Evolutionary conservation across 2,888 invertebrate genomes (phyloP), one percentile per base, ranked within the genome.

Genomic region (Fragum whitleyi): DNA sequence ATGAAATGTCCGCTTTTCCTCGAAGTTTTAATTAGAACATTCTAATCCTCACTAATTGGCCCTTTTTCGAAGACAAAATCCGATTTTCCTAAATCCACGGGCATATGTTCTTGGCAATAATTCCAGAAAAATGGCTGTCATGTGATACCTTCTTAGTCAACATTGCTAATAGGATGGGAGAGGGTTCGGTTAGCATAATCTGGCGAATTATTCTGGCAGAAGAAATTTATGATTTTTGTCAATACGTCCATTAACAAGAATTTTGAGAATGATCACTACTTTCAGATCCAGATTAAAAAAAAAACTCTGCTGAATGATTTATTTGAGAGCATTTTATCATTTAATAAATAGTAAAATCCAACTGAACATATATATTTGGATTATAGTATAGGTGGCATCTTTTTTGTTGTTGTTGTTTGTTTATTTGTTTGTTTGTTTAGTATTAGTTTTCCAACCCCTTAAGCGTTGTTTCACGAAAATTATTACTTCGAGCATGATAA

Each of bases 1-100:
- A 36, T 6, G 32, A 36, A 36, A 36, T 6, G n/a, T 47, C 16
- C n/a, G 3, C 57, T 23, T 23, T 57, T 57, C 11, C 28, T 57
- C n/a, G n/a, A 14, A 57, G n/a, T 57, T 57, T 57, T 57, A 57
- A 57, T 57, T 23, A 5, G 28, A 57, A 23, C 21, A n/a, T 26
- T 57, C 19, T 5, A 65, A 42, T 9, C 42, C 42, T 14, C 21
- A 21, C 0, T 65, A 65, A 65, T 65, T 65, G 65, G 65, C 42
- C 6, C n/a, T 23, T 42, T 65, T 57, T 36, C 16, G n/a, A 65
- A 42, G 29, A 42, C 23, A 16, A 65, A 61, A 65, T 65, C 65
- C 42, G 65, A 65, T 65, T 65, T 65, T 21, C 21, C 23, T 36
- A 61, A 65, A 65, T 65, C 65, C 65, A 36, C 36, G 36, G 42